These are phyloP conservation scores for Muntiacus reevesi DNA, from an alignment of 2,113 vertebrate genomes.

Conservation along the genomic window DNA sequence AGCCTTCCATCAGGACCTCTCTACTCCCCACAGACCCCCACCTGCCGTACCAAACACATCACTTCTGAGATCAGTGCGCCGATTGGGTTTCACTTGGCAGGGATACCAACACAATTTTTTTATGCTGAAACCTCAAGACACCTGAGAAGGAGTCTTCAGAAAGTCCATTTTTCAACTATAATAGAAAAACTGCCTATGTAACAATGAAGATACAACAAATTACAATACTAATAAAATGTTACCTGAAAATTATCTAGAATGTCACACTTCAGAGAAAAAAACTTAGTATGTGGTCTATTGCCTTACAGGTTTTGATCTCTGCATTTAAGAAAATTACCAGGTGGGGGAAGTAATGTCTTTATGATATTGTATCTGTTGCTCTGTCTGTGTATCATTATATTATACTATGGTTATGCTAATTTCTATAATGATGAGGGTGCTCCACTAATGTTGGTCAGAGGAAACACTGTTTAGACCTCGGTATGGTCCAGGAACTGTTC, in stretches of 20 bases:
- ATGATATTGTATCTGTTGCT: not conserved
- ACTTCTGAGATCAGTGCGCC: not conserved
- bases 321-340: not conserved
- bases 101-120: not conserved
- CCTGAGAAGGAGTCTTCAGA: not conserved
- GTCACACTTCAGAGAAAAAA: not conserved
- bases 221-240: no score
- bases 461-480: not conserved
- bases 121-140: not conserved
- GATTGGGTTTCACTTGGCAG: not conserved
- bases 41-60: not conserved
- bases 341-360: not conserved
- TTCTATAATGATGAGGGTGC: not conserved
- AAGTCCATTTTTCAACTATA: not conserved
- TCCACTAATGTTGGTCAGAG: not conserved
- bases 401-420: not conserved
- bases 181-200: not conserved
- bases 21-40: not conserved
- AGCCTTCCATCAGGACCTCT: not conserved
- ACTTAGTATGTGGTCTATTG: not conserved
- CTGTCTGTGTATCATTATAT: not conserved
- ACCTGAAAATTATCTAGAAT: not conserved
- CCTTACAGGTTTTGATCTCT: not conserved
- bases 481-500: not conserved
- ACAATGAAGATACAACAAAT: not conserved